Conservation (phyloP, 1,140 invertebrate genomes). For the Drosophila mauritiana region DNA sequence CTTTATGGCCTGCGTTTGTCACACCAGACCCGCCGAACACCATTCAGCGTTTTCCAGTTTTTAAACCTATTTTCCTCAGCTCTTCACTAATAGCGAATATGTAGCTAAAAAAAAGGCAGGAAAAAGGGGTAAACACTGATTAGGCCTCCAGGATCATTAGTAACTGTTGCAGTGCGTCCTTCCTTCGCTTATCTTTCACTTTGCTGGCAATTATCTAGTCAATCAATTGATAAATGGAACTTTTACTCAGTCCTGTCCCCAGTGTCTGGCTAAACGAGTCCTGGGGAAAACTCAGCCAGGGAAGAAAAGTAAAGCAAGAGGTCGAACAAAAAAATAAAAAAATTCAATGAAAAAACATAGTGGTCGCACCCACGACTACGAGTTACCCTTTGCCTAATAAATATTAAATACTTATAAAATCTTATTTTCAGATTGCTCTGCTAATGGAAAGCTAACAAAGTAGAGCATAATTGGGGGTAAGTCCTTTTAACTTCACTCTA, state of each 20-base stretch:
- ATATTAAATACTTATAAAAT: background rate
- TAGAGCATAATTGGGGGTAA: too few relatives aligned
- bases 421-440: background rate
- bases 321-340: background rate
- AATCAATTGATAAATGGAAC: conserved; percentile 79
- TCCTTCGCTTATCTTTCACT: conserved; percentile 43
- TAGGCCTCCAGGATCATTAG: conserved; percentile 49
- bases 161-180: conserved; percentile 31
- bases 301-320: background rate
- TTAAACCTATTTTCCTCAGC: conserved; percentile 26
- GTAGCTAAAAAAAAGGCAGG: background rate
- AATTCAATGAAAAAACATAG: background rate
- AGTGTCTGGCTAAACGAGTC: conserved; percentile 35
- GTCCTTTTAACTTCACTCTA: too few relatives aligned
- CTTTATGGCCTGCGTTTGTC: conserved; percentile 75
- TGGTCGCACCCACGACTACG: too few relatives aligned
- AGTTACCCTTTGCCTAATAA: background rate
- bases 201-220: conserved; percentile 77
- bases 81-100: conserved; percentile 32
- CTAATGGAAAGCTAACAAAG: too few relatives aligned
- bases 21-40: conserved; percentile 4
- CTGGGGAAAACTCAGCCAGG: background rate
- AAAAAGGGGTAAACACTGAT: conserved; percentile 26
- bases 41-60: conserved; percentile 2
- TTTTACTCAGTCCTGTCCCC: conserved; percentile 47